phyloP scores from a whole-genome alignment of 1,140 invertebrate species.

The Delia radicum region DNA sequence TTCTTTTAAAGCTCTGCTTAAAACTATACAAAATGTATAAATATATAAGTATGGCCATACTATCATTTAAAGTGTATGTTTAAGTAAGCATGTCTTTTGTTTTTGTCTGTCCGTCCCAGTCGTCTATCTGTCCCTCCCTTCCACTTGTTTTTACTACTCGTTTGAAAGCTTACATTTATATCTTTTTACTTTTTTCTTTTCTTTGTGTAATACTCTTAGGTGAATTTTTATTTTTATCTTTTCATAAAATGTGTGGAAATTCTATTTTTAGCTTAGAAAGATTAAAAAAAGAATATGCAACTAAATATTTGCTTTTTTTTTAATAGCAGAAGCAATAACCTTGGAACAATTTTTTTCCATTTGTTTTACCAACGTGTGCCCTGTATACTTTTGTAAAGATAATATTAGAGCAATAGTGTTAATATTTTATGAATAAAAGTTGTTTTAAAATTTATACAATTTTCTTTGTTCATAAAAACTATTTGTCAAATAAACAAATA shows the following conservation, averaged over 20 bases:
- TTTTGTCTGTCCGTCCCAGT: neutral
- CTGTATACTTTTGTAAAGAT: neutral
- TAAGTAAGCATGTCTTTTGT: neutral
- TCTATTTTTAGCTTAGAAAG: conserved; percentile 13
- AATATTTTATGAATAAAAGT: neutral
- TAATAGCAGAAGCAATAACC: neutral
- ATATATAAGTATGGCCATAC: neutral
- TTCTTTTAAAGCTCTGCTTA: too few relatives aligned
- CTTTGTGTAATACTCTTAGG: neutral
- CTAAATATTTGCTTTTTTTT: conserved; percentile 2
- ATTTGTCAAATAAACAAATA: too few relatives aligned
- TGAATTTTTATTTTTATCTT: conserved; percentile 12
- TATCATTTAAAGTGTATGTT: neutral
- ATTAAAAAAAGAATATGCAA: neutral
- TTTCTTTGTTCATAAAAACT: too few relatives aligned
- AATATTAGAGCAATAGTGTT: neutral
- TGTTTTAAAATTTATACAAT: neutral
- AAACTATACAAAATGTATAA: too few relatives aligned
- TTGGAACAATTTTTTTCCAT: neutral
- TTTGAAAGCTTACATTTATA: neutral
- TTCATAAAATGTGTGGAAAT: conserved; percentile 5
- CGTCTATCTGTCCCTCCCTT: neutral
- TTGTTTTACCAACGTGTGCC: neutral
- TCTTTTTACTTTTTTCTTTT: neutral
- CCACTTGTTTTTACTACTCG: neutral